Base-by-base conservation (phyloP, 2,797 vertebrate species). In the Eulemur albifrons region DNA sequence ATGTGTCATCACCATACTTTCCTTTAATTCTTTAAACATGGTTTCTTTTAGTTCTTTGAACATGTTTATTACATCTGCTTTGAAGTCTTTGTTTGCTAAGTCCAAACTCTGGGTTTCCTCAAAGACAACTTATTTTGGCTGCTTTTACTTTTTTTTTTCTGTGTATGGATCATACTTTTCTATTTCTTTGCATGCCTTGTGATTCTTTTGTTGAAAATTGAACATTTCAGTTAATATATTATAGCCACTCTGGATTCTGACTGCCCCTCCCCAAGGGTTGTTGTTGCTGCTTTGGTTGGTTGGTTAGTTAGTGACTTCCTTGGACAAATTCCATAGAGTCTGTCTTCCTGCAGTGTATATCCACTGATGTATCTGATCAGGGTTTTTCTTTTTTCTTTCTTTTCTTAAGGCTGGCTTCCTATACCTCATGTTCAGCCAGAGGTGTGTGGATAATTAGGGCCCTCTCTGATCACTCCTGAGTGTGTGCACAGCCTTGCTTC, bases 131-230 rank as follows among this genome's bases (percentile, higher is more conserved):
- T 87, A 73, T 70, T 93, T 92, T 45, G 38, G 15, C n/a, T 93
- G 40, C 27, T 88, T 93, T 84, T 57, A 77, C 73, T 83, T 79
- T 80, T 54, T 54, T 83, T 83, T 72, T 54, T n/a, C 65, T 80
- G 17, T 18, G 32, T 83, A 80, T 70, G 65, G 27, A 43, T 92
- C 32, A 86, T 85, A 15, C 35, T 77, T 94, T 93, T 61, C 72
- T 93, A 43, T 88, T 93, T 85, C 88, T 87, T 89, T 82, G 61
- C 5, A 79, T 80, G 48, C 76, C 38, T 83, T 96, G 4, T 59
- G 61, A 93, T 84, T 94, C 87, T 85, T 79, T 94, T 88, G n/a
- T 82, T 93, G 87, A 93, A 97, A 97, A 90, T 65, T 67, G 45
- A 83, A 93, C 38, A 75, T 96, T 94, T 95, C 50, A 57, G 45